These are phyloP conservation scores for Mus pahari DNA, from an alignment of 2,113 vertebrate species.

Conservation along the genomic window DNA sequence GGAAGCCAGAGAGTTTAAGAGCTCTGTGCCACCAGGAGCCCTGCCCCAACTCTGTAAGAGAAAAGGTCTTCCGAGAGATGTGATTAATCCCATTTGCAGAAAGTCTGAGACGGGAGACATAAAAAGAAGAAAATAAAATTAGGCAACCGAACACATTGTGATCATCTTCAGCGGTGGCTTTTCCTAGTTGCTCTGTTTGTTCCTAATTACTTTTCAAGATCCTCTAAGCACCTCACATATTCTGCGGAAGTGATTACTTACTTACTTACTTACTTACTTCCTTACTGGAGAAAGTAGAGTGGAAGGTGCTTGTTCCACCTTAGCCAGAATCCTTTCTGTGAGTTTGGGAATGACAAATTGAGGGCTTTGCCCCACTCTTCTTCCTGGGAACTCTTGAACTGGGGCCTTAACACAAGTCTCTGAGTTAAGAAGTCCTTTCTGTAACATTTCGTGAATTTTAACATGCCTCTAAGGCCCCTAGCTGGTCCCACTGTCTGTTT, in stretches of 20 bases:
- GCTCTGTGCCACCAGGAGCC: accelerated
- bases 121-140: background rate
- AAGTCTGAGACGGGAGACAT: background rate
- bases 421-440: background rate
- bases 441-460: background rate
- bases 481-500: background rate
- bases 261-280: background rate
- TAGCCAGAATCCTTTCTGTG: background rate
- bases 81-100: background rate
- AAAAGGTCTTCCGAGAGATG: background rate
- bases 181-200: background rate
- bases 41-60: background rate
- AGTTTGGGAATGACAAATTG: background rate
- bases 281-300: background rate
- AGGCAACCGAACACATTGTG: background rate
- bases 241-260: background rate
- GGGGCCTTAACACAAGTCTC: background rate
- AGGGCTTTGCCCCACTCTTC: background rate
- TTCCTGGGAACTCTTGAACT: background rate
- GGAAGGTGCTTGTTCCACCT: background rate
- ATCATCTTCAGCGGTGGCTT: background rate
- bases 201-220: background rate
- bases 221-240: background rate
- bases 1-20: background rate
- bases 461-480: background rate